phyloP scores from a whole-genome alignment of 2,888 invertebrate species.

The Hypena proboscidalis region DNA sequence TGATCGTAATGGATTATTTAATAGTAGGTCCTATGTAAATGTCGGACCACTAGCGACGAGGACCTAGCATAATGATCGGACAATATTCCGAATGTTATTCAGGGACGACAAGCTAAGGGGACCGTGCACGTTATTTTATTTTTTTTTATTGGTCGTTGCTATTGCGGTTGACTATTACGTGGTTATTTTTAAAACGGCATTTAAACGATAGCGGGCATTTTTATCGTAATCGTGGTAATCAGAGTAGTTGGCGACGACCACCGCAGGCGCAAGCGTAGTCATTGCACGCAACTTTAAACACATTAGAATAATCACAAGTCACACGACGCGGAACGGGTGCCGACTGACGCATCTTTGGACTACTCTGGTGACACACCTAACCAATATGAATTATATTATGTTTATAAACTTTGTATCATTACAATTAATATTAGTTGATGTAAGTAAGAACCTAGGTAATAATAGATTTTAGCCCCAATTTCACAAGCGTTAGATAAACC shows the following conservation, averaged over 20 bases:
- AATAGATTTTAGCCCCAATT: no score
- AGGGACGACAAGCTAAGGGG: constrained; percentile 47
- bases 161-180: constrained; percentile 64
- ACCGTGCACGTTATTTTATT: constrained; percentile 53
- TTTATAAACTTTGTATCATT: no score
- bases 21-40: constrained; percentile 58
- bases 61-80: constrained; percentile 50
- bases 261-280: constrained; percentile 47
- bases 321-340: constrained; percentile 6
- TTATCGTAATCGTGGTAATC: constrained; percentile 69
- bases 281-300: constrained; percentile 51
- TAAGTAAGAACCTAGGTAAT: no score
- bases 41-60: constrained; percentile 45
- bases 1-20: constrained; percentile 48
- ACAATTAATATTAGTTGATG: no score
- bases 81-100: constrained; percentile 64
- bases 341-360: constrained; percentile 41
- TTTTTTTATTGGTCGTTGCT: constrained; percentile 64
- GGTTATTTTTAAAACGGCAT: constrained; percentile 66
- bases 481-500: no score
- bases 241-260: constrained; percentile 57
- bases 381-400: no score
- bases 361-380: constrained; percentile 33
- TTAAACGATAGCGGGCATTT: constrained; percentile 64
- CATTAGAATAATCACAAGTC: constrained; percentile 54